Evolutionary conservation across 2,113 vertebrate species (phyloP).

Genomic region (Verasper variegatus): DNA sequence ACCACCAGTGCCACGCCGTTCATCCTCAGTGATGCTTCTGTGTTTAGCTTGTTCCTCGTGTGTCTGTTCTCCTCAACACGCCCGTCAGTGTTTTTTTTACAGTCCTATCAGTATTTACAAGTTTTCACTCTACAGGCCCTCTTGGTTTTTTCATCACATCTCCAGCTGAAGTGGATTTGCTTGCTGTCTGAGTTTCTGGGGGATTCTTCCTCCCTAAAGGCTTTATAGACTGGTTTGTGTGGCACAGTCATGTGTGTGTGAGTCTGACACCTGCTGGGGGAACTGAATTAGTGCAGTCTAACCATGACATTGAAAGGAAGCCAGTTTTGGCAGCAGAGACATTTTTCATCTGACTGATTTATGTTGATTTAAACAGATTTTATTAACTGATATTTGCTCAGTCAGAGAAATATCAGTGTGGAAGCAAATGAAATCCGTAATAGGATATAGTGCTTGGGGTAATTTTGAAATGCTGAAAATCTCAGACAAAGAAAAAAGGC

Average conservation of each 20-base stretch:
- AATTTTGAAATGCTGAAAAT: no score
- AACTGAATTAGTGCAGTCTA: conserved; percentile 40
- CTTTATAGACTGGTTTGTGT: conserved; percentile 24
- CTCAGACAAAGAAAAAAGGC: no score
- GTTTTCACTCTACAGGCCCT: conserved; percentile 19
- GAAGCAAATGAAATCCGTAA: no score
- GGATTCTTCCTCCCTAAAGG: conserved; percentile 44
- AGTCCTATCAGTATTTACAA: conserved; percentile 12
- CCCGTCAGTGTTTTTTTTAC: conserved; percentile 19
- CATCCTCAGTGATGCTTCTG: conserved; percentile 5
- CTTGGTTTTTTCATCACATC: conserved; percentile 32
- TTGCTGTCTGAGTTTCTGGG: conserved; percentile 39
- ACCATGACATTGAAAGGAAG: no score
- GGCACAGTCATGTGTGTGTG: conserved; percentile 32
- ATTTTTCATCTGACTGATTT: no score
- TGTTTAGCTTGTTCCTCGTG: background rate
- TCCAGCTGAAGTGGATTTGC: conserved; percentile 36
- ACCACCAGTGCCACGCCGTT: conserved; percentile 22
- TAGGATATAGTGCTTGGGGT: no score
- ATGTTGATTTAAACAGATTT: no score
- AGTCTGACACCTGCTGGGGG: conserved; percentile 71
- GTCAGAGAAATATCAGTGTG: no score
- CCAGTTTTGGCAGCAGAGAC: no score
- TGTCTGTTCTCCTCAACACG: conserved; percentile 6
- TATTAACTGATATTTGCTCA: no score